phyloP scores from a whole-genome alignment of 2,113 vertebrate genomes.

The Synchiropus splendidus region DNA sequence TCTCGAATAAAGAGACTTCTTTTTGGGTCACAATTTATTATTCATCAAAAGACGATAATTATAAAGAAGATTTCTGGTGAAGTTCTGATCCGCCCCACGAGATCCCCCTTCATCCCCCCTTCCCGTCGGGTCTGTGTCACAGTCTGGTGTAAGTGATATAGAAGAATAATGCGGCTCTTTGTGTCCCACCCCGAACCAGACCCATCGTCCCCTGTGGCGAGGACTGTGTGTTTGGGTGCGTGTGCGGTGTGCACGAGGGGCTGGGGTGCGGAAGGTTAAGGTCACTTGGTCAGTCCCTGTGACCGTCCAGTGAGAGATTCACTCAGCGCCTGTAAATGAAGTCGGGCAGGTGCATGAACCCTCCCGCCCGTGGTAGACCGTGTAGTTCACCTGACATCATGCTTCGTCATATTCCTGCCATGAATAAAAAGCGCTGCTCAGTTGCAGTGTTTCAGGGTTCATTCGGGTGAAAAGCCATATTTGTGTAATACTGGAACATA shows the following conservation, averaged over 20 bases:
- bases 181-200: slow-evolving; percentile 33
- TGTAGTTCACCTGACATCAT: slow-evolving; percentile 9
- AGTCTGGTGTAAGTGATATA: slow-evolving; percentile 38
- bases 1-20: no score
- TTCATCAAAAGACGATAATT: no score
- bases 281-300: slow-evolving; percentile 71
- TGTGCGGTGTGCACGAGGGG: slow-evolving; percentile 30
- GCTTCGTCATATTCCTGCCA: no score
- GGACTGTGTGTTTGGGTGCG: slow-evolving; percentile 8
- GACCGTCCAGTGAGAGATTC: slow-evolving; percentile 66
- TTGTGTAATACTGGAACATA: no score
- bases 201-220: slow-evolving; percentile 27
- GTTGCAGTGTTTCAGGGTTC: no score
- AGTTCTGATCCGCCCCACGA: neutral
- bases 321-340: slow-evolving; percentile 74
- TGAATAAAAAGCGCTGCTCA: no score
- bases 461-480: no score
- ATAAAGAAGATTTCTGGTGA: no score
- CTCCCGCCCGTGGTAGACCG: slow-evolving; percentile 35
- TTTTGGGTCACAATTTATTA: no score
- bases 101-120: neutral
- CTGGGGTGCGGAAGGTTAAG: slow-evolving; percentile 61
- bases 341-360: slow-evolving; percentile 67
- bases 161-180: slow-evolving; percentile 57
- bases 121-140: slow-evolving; percentile 2